Conservation (phyloP, 2,797 vertebrate genomes). For the Prunella strophiata region DNA sequence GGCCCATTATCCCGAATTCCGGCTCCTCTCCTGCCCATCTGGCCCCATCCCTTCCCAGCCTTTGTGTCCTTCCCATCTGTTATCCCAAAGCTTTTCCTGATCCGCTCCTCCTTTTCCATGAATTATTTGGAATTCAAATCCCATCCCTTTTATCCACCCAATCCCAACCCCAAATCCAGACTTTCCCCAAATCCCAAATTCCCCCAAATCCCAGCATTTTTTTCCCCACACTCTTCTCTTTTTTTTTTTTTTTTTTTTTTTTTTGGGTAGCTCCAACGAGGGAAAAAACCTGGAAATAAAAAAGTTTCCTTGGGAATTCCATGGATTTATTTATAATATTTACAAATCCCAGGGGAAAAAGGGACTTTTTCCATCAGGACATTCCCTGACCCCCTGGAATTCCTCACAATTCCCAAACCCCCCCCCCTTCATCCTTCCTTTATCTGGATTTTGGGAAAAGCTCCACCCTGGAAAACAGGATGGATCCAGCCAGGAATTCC, state of each 20-base stretch:
- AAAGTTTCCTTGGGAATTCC: neutral
- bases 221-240: too few relatives aligned
- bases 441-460: neutral
- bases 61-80: neutral
- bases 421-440: neutral
- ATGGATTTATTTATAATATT: neutral
- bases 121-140: neutral
- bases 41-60: too few relatives aligned
- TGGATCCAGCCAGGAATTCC: neutral
- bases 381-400: neutral
- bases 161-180: neutral
- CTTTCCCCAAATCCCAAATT: neutral
- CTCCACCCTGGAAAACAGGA: neutral
- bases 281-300: neutral
- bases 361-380: fast-evolving
- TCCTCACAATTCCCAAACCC: neutral
- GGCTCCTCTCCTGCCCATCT: too few relatives aligned
- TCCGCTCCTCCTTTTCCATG: neutral
- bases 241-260: too few relatives aligned
- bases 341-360: neutral
- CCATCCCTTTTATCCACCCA: neutral
- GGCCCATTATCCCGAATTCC: neutral
- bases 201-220: neutral
- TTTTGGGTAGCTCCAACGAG: too few relatives aligned
- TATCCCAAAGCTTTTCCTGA: neutral